Evolutionary conservation across 1,140 invertebrate species (phyloP).

Genomic region (Aplysia californica): DNA sequence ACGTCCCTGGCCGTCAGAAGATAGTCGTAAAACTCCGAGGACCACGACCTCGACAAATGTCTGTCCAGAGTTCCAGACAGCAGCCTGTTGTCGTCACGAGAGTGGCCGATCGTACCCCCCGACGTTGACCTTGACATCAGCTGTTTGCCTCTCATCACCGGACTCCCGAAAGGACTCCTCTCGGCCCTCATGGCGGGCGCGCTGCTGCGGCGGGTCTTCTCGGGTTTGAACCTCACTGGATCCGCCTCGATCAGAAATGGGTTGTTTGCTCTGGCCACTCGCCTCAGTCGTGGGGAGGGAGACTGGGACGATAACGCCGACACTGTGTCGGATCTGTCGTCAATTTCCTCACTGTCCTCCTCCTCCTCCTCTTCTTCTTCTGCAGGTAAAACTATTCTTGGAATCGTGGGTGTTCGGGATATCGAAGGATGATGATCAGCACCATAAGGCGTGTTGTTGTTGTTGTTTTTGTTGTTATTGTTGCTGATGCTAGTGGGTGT

Average conservation of each 20-base stretch:
- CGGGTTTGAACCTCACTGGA: not conserved
- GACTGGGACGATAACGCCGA: not conserved
- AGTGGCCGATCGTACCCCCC: not conserved
- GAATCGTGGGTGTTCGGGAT: not conserved
- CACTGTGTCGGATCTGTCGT: not conserved
- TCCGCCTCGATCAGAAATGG: slow-evolving; percentile 9
- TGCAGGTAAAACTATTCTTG: slow-evolving; percentile 1
- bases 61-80: too few species aligned
- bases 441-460: too few species aligned
- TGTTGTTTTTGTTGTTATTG: too few species aligned
- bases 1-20: not conserved
- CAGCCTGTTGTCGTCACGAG: too few species aligned
- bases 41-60: slow-evolving; percentile 1
- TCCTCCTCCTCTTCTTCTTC: not conserved
- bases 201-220: not conserved
- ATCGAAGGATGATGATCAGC: too few species aligned
- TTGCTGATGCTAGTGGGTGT: too few species aligned
- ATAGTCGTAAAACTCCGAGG: slow-evolving; percentile 2
- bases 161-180: not conserved
- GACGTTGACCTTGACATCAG: not conserved
- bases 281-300: not conserved
- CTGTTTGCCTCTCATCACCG: not conserved
- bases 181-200: not conserved
- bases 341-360: not conserved
- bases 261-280: slow-evolving; percentile 9